Percentiles rank a stretch among this genome's conserved stretches.
phyloP scores from a whole-genome alignment of 2,888 invertebrate genomes.

The Gnatocerus cornutus region DNA sequence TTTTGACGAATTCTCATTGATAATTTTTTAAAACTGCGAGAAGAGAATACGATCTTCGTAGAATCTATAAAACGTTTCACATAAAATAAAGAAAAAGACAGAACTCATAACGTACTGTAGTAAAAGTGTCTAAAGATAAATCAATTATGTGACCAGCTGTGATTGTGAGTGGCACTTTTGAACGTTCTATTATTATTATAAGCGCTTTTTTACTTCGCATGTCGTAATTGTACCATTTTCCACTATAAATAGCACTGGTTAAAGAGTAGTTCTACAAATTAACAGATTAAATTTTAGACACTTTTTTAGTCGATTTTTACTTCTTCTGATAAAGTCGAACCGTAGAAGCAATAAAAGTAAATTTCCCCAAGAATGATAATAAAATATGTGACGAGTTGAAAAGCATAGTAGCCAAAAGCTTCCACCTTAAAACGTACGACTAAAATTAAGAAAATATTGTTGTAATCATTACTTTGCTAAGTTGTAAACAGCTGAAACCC shows the following conservation, averaged over 20 bases:
- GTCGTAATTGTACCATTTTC: constrained; percentile 67
- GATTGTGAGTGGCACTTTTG: constrained; percentile 71
- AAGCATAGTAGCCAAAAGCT: not conserved
- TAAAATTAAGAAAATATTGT: not conserved
- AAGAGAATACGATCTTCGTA: not conserved
- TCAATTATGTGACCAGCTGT: constrained; percentile 71
- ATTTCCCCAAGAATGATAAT: not conserved
- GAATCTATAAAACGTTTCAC: not conserved
- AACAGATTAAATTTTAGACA: no score
- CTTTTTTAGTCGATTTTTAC: not conserved
- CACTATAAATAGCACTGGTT: constrained; percentile 68
- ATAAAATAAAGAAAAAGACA: not conserved
- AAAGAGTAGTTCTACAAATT: constrained; percentile 69
- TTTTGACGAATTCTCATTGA: no score
- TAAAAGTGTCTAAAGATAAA: constrained; percentile 72
- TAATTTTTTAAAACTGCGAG: constrained; percentile 1
- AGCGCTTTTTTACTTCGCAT: constrained; percentile 68
- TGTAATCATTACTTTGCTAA: not conserved
- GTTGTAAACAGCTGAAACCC: constrained; percentile 10
- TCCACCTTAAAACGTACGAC: not conserved
- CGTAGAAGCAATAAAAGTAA: constrained; percentile 5
- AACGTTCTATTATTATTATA: constrained; percentile 71
- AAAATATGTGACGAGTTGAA: not conserved
- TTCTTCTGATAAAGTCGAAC: not conserved
- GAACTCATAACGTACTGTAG: constrained; percentile 66